Evolutionary conservation across 2,113 vertebrate genomes (phyloP), one percentile per base, ranked within the genome.

Genomic region (Eubucco bourcierii): DNA sequence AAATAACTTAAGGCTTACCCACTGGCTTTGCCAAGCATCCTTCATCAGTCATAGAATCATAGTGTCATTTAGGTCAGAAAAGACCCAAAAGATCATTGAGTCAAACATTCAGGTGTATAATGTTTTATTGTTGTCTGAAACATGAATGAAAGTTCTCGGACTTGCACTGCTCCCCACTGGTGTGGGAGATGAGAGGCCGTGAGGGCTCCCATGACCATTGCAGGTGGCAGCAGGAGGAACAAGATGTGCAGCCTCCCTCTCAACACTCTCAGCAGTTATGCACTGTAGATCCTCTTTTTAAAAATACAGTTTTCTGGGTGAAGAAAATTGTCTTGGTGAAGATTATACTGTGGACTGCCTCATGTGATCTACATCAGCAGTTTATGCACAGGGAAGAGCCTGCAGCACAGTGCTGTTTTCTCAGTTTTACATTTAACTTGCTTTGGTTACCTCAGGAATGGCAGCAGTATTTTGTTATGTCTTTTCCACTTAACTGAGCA

Each of bases 191-290:
- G 8, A 59, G 61, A 47, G 14, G 28, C 66, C 65, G 66, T 0
- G 10, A 61, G 31, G 16, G 16, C 37, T 88, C 33, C 61, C 52
- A 24, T 25, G 70, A 84, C 46, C 15, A 8, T 15, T 37, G 33
- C 61, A 46, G 71, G 59, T 4, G 1, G 82, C 28, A 52, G 71
- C 46, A 41, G 59, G 9, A 86, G 73, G 71, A 92, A 7, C 4
- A 18, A 79, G 33, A 44, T 34, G 33, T 37, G 1, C 34, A 59
- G 47, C n/a, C 24, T 59, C 61, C 47, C 83, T 23, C 0, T 5
- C 0, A 1, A 31, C 33, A 65, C 83, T 23, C 0, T 5, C 0
- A 1, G 33, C 33, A 70, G 4, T 23, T 46, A 9, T 20, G 47
- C 33, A 14, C 10, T 64, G 59, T 0, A 1, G 19, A 16, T 37